Percentiles rank a stretch among this genome's conserved stretches.
phyloP scores from a whole-genome alignment of 1,140 invertebrate species.

The Drosophila sproati region DNA sequence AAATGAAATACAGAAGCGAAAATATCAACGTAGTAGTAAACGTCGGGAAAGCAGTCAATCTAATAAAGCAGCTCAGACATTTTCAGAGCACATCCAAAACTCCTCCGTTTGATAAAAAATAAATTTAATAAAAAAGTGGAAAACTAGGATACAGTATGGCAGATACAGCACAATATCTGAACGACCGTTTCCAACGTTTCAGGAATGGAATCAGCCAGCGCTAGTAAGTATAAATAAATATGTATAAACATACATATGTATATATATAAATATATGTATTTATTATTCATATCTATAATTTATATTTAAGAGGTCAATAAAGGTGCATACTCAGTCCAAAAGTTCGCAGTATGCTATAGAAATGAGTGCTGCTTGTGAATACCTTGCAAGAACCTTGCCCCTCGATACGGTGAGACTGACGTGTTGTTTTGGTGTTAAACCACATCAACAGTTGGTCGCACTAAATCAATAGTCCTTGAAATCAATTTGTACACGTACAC shows the following conservation, averaged over 20 bases:
- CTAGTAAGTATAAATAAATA: conserved; percentile 60
- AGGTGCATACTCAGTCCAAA: conserved; percentile 5
- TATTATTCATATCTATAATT: conserved; percentile 1
- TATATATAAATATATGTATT: background rate
- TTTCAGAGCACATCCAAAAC: conserved; percentile 47
- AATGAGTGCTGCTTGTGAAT: background rate
- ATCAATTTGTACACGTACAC: conserved; percentile 18
- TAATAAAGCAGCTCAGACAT: conserved; percentile 13
- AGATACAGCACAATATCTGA: conserved; percentile 47
- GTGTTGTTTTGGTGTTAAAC: conserved; percentile 64
- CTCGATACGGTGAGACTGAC: conserved; percentile 44
- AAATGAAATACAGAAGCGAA: conserved; percentile 60
- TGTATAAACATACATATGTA: conserved; percentile 2
- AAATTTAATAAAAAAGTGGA: conserved; percentile 44
- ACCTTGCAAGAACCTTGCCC: background rate
- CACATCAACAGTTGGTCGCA: conserved; percentile 78
- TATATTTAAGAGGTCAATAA: background rate
- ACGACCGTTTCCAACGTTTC: conserved; percentile 66
- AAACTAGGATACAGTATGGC: conserved; percentile 47
- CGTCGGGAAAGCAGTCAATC: conserved; percentile 46
- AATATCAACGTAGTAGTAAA: conserved; percentile 42
- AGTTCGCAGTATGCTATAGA: background rate
- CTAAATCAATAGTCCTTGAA: conserved; percentile 73
- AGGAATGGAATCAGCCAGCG: conserved; percentile 64
- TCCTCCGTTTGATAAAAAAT: conserved; percentile 70